phyloP scores from a whole-genome alignment of 2,113 vertebrate genomes.

The Pomatorhinus ruficollis region DNA sequence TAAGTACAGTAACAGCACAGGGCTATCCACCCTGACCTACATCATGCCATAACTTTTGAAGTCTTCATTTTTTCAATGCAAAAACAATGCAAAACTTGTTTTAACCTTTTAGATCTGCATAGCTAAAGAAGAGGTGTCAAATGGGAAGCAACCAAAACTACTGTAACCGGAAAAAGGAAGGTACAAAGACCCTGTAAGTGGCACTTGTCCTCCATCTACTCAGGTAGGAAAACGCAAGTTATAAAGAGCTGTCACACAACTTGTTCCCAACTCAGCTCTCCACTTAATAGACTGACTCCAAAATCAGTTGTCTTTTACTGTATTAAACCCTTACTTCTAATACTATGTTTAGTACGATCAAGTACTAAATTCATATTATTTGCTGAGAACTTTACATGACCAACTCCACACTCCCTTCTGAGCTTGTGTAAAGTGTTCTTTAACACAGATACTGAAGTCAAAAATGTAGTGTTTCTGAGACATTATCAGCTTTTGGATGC shows the following conservation, averaged over 20 bases:
- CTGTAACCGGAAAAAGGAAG: not conserved
- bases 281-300: not conserved
- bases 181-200: not conserved
- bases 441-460: not conserved
- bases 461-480: not conserved
- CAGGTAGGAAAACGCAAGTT: not conserved
- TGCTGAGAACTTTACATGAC: not conserved
- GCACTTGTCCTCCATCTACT: not conserved
- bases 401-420: not conserved
- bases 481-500: accelerated
- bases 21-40: not conserved
- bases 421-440: not conserved
- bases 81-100: not conserved
- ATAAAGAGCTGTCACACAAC: not conserved
- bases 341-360: not conserved
- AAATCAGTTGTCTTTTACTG: not conserved
- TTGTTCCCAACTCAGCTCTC: not conserved
- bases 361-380: not conserved
- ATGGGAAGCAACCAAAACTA: not conserved
- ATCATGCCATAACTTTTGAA: not conserved
- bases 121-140: not conserved
- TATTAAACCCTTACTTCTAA: not conserved
- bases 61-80: not conserved
- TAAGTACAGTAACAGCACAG: not conserved
- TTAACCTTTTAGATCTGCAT: not conserved